Evolutionary conservation across 2,113 vertebrate species (phyloP).

Genomic region (Pseudolaguvia tuberculata): DNA sequence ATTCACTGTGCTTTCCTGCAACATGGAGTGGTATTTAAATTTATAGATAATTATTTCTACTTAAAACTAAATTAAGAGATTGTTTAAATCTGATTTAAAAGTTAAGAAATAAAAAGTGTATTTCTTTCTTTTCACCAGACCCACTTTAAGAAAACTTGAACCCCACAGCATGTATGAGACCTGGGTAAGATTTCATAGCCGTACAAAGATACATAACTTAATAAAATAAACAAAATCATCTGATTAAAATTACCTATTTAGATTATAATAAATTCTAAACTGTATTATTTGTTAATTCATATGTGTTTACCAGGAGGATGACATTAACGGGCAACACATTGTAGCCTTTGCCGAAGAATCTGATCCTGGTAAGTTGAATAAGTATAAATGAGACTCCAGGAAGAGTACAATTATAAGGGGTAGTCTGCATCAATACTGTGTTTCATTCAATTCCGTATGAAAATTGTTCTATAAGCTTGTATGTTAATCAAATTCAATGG

Average conservation of each 20-base stretch:
- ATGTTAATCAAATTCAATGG: too few species aligned
- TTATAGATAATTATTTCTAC: too few species aligned
- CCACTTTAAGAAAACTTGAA: slow-evolving; percentile 84
- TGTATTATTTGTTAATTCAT: background rate
- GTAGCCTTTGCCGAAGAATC: slow-evolving; percentile 89
- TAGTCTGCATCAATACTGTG: background rate
- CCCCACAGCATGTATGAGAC: slow-evolving; percentile 90
- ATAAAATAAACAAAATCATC: background rate
- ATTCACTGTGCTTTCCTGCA: too few species aligned
- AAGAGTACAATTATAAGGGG: background rate
- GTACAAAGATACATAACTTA: background rate
- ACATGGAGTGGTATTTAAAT: too few species aligned
- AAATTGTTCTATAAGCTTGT: too few species aligned
- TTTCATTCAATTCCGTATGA: too few species aligned
- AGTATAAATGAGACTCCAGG: background rate
- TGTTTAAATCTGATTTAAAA: too few species aligned
- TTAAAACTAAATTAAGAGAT: too few species aligned
- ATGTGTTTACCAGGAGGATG: slow-evolving; percentile 74
- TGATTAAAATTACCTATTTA: background rate
- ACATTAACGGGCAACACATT: slow-evolving; percentile 86
- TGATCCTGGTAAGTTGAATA: slow-evolving; percentile 72
- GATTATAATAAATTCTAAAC: background rate
- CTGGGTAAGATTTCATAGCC: slow-evolving; percentile 72
- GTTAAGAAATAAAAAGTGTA: background rate
- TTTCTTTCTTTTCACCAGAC: slow-evolving; percentile 60